These are phyloP conservation scores for Pantelozetes paolii DNA, from an alignment of 2,888 invertebrate species.

Conservation along the genomic window DNA sequence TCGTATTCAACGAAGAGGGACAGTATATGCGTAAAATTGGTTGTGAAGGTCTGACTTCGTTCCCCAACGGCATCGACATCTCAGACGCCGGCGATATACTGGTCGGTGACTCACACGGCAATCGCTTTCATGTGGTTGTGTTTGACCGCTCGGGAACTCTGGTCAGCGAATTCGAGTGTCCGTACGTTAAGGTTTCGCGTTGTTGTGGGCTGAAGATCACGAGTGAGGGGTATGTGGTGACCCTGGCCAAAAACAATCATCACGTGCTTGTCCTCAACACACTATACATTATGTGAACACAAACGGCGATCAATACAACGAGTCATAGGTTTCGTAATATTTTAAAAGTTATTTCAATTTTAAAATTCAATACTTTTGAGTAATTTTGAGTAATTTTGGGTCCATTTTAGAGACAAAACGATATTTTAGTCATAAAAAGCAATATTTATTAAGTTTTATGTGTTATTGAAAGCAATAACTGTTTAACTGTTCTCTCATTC, in stretches of 20 bases:
- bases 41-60: slow-evolving; percentile 90
- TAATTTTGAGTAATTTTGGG: too few relatives aligned
- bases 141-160: slow-evolving; percentile 72
- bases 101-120: slow-evolving; percentile 94
- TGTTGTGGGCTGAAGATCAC: slow-evolving; percentile 97
- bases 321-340: slow-evolving; percentile 1
- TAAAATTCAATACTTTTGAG: slow-evolving; percentile 33
- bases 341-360: slow-evolving; percentile 20
- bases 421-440: slow-evolving; percentile 34
- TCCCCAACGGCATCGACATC: slow-evolving; percentile 96
- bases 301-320: slow-evolving; percentile 24
- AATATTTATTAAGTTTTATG: slow-evolving; percentile 31
- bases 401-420: slow-evolving; percentile 31
- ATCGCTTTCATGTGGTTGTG: slow-evolving; percentile 94
- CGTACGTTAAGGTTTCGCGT: slow-evolving; percentile 94
- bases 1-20: slow-evolving; percentile 91
- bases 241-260: slow-evolving; percentile 97
- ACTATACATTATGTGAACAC: slow-evolving; percentile 64
- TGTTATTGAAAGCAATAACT: slow-evolving; percentile 31
- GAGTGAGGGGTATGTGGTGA: slow-evolving; percentile 90
- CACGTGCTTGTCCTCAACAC: slow-evolving; percentile 94
- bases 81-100: slow-evolving; percentile 94
- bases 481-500: slow-evolving; percentile 15
- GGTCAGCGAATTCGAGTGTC: slow-evolving; percentile 72
- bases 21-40: slow-evolving; percentile 88